Percentiles rank a stretch among this genome's conserved stretches.
Evolutionary conservation across 2,888 invertebrate species (phyloP).

Genomic region (Auanema sp.): DNA sequence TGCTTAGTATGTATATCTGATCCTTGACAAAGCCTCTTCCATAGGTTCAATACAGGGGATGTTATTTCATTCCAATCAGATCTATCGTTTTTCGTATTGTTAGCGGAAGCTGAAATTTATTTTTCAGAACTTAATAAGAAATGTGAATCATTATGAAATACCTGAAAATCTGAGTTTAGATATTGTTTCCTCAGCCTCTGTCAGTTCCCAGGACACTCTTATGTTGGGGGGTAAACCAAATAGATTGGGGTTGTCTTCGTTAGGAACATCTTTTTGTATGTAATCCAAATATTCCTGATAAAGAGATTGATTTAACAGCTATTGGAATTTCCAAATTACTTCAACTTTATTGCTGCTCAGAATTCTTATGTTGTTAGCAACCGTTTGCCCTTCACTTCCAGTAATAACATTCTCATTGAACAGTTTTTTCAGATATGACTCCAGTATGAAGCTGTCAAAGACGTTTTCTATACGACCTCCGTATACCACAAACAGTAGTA

Average conservation of each 20-base stretch:
- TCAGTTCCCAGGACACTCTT: slow-evolving; percentile 80
- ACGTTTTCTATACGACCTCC: slow-evolving; percentile 82
- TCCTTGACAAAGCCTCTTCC: slow-evolving; percentile 77
- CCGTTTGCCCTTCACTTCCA: slow-evolving; percentile 32
- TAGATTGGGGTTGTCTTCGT: slow-evolving; percentile 64
- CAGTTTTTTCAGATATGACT: slow-evolving; percentile 72
- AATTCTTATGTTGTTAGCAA: slow-evolving; percentile 37
- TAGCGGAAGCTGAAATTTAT: slow-evolving; percentile 34
- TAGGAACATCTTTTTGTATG: slow-evolving; percentile 71
- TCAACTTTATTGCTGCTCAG: slow-evolving; percentile 13
- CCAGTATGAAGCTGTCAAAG: slow-evolving; percentile 74
- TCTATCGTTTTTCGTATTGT: slow-evolving; percentile 68
- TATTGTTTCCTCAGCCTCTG: slow-evolving; percentile 72
- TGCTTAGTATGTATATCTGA: slow-evolving; percentile 21
- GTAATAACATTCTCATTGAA: slow-evolving; percentile 42
- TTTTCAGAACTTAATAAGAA: slow-evolving; percentile 6
- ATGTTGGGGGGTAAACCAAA: slow-evolving; percentile 87
- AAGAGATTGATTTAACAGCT: background rate
- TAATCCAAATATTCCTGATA: slow-evolving; percentile 66
- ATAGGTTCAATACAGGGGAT: slow-evolving; percentile 77
- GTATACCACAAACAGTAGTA: slow-evolving; percentile 80
- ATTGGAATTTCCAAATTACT: slow-evolving; percentile 7
- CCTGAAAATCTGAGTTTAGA: slow-evolving; percentile 68
- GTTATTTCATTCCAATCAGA: slow-evolving; percentile 72
- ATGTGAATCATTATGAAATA: no score